Evolutionary conservation across 2,888 invertebrate species (phyloP).

Genomic region (Pristionchus arcanus): DNA sequence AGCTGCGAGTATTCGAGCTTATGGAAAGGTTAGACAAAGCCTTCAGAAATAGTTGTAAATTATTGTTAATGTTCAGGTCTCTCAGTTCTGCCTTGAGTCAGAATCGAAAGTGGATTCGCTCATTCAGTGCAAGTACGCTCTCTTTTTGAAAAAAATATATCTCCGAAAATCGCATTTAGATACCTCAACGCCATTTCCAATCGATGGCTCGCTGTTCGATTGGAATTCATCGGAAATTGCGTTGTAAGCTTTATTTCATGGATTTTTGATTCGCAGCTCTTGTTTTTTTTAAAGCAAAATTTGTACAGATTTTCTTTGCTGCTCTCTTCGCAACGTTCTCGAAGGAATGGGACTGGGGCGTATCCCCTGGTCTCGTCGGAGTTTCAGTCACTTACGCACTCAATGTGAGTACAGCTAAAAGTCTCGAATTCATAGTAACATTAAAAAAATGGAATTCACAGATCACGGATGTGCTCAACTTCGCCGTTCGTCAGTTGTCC

Average conservation of each 20-base stretch:
- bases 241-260: constrained; percentile 84
- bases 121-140: constrained; percentile 33
- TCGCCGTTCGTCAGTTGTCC: constrained; percentile 73
- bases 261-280: not conserved
- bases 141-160: not conserved
- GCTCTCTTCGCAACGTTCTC: constrained; percentile 90
- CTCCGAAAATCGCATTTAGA: not conserved
- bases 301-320: constrained; percentile 87
- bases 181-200: constrained; percentile 74
- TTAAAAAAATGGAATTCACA: constrained; percentile 46
- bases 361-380: constrained; percentile 82
- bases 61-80: not conserved
- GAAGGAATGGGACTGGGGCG: constrained; percentile 79
- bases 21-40: constrained; percentile 61
- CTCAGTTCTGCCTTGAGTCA: constrained; percentile 19
- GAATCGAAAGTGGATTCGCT: constrained; percentile 27
- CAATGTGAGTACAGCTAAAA: constrained; percentile 77
- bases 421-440: not conserved
- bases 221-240: constrained; percentile 96
- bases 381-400: constrained; percentile 82
- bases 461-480: constrained; percentile 78
- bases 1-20: constrained; percentile 80
- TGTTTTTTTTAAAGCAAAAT: not conserved
- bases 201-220: constrained; percentile 91
- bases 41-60: not conserved